Conservation (phyloP, 2,113 vertebrate species). For the Nymphicus hollandicus region DNA sequence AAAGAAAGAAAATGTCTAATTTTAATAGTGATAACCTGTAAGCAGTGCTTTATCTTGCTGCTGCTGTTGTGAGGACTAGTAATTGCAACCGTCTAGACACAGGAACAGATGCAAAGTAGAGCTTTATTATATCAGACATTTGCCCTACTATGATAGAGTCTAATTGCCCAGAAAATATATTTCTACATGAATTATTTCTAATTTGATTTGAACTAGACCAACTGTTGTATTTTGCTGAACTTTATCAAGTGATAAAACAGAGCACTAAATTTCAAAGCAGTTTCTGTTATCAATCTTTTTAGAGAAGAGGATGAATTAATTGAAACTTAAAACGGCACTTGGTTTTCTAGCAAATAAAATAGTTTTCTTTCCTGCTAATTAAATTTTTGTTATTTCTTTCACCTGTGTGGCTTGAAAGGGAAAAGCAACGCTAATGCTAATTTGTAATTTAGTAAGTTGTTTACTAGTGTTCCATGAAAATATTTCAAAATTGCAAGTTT, state of each 20-base stretch:
- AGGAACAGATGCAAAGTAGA: conserved; percentile 85
- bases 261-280: conserved; percentile 39
- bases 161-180: conserved; percentile 98
- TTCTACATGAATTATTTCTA: conserved; percentile 92
- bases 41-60: conserved; percentile 57
- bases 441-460: background rate
- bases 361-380: background rate
- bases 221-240: conserved; percentile 83
- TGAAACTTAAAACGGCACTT: background rate
- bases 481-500: conserved; percentile 16
- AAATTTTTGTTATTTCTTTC: background rate
- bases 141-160: conserved; percentile 84
- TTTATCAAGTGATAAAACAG: conserved; percentile 72
- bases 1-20: conserved; percentile 64
- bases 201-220: conserved; percentile 96
- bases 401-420: background rate
- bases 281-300: background rate
- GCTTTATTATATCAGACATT: conserved; percentile 85
- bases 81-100: conserved; percentile 81
- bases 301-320: conserved; percentile 24
- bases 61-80: conserved; percentile 66
- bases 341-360: conserved; percentile 5
- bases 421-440: background rate
- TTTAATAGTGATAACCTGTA: conserved; percentile 68
- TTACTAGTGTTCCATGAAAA: background rate